Evolutionary conservation across 2,113 vertebrate species (phyloP).

Genomic region (Microcebus lehilahytsara): DNA sequence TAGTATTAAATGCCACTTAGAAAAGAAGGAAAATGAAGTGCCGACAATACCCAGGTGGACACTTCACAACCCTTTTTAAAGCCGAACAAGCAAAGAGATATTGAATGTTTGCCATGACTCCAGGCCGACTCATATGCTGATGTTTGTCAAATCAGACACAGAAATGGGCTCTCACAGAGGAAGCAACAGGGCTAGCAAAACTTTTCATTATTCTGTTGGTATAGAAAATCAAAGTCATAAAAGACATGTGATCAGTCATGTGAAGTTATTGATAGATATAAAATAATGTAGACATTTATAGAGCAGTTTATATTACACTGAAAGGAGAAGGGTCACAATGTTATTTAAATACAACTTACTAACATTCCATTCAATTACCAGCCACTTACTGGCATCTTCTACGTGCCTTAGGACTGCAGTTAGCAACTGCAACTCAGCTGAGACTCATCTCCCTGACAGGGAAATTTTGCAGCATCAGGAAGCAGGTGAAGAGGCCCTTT

Average conservation of each 20-base stretch:
- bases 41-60: conserved; percentile 49
- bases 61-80: conserved; percentile 42
- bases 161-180: not conserved
- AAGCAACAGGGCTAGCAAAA: not conserved
- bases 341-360: not conserved
- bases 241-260: not conserved
- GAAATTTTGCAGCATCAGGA: not conserved
- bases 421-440: not conserved
- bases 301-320: not conserved
- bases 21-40: conserved; percentile 67
- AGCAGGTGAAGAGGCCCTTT: not conserved
- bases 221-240: not conserved
- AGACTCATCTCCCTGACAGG: not conserved
- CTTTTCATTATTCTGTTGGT: not conserved
- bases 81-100: conserved; percentile 18
- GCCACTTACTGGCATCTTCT: not conserved
- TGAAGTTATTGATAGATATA: not conserved
- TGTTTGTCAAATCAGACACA: not conserved
- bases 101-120: not conserved
- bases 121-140: not conserved
- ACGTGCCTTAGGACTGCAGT: not conserved
- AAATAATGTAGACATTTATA: not conserved
- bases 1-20: conserved; percentile 75
- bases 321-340: not conserved
- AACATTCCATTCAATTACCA: not conserved